Base-by-base conservation (phyloP, 2,888 invertebrate species). In the Ophion obscuratus region DNA sequence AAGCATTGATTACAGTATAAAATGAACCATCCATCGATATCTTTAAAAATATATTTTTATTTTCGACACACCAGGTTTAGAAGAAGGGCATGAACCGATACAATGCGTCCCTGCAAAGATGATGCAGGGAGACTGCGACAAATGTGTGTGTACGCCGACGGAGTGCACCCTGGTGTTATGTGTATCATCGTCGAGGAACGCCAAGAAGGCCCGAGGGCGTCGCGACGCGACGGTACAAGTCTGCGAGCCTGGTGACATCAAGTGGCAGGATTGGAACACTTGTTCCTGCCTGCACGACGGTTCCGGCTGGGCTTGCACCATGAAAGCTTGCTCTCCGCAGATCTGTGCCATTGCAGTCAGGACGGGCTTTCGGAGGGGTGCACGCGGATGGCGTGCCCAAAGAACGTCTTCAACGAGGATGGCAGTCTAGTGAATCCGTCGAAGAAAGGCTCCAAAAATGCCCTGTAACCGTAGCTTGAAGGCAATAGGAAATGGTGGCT, bases 111-210 rank as follows among this genome's bases (percentile, higher is more conserved):
- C 95, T 0, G 94, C 94, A 0, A 91, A 92, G 73, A 94, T 94
- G 90, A 95, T 95, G 91, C 93, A 95, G 7, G 88, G 95, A 93
- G 95, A 95, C 91, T 95, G 95, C 93, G 95, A 95, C 92, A 94
- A 92, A 80, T 95, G 95, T 83, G 94, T 95, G 36, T 95, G 95
- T 88, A 93, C 95, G 89, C 92, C 93, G 67, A 93, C 93, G 92
- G 95, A 95, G 1, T 95, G 95, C 92, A 95, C 95, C 0, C 90
- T 95, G 61, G 95, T 91, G 1, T 9, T 95, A 89, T 95, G 95
- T 89, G 31, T 2, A 3, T 17, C 7, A 59, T 24, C 68, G 4
- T 2, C 7, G 5, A 31, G 9, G 53, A 14, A 4, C 27, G 3
- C 10, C 2, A 74, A 11, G 9, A 61, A 68, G 7, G 5, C 4